phyloP scores from a whole-genome alignment of 1,140 invertebrate genomes.

The Magallana angulata region DNA sequence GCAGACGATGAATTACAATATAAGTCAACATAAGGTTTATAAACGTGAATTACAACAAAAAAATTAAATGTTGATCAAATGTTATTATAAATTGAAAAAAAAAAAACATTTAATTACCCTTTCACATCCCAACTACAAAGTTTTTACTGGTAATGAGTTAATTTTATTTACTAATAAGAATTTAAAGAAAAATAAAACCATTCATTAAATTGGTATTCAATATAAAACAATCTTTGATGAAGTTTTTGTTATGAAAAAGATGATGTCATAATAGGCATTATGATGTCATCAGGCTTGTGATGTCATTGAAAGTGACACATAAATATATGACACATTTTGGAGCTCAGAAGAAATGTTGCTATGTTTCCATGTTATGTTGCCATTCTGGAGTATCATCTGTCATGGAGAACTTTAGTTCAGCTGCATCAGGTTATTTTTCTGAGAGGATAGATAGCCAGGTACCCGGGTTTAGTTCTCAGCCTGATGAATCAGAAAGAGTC shows the following conservation, averaged over 20 bases:
- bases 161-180: not conserved
- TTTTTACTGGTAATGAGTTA: not conserved
- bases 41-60: no score
- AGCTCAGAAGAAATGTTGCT: not conserved
- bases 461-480: not conserved
- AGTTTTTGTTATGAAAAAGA: not conserved
- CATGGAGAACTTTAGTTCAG: not conserved
- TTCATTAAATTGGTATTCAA: not conserved
- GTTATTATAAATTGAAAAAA: no score
- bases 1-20: no score
- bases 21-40: no score
- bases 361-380: conserved; percentile 26
- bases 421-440: not conserved
- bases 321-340: not conserved
- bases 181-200: not conserved
- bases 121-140: no score
- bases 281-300: not conserved
- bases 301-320: not conserved
- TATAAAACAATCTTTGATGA: no score
- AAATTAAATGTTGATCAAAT: no score
- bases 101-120: no score
- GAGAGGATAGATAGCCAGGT: not conserved
- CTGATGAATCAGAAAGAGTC: not conserved
- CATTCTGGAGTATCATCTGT: not conserved
- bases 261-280: not conserved